Conservation (phyloP, 1,140 invertebrate genomes). For the Drosophila yakuba region DNA sequence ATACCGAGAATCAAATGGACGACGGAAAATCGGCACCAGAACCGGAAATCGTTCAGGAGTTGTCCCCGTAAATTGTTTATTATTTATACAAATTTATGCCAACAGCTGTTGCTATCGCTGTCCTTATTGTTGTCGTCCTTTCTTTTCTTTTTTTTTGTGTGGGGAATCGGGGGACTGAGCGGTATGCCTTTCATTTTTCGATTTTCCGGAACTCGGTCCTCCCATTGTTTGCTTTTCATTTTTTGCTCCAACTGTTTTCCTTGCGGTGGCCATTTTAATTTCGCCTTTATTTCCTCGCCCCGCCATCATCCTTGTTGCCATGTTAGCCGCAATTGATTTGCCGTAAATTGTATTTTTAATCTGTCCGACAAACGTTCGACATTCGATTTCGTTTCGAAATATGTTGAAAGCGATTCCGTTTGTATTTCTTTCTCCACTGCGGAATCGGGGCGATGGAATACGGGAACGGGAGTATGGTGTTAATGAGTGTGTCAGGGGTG, state of each 20-base stretch:
- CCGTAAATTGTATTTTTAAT: constrained; percentile 81
- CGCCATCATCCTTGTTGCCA: constrained; percentile 42
- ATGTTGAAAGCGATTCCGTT: constrained; percentile 46
- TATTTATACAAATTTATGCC: constrained; percentile 76
- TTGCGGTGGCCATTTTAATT: constrained; percentile 64
- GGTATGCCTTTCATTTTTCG: constrained; percentile 17
- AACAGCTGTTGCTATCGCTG: constrained; percentile 63
- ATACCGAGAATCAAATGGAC: not conserved
- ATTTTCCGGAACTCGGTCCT: constrained; percentile 23
- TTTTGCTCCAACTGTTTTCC: constrained; percentile 68
- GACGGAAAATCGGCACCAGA: not conserved
- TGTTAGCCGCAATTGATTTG: constrained; percentile 79
- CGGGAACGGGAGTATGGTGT: constrained; percentile 13
- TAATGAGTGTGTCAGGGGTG: constrained; percentile 62
- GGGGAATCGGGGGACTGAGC: not conserved
- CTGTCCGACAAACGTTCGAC: constrained; percentile 62
- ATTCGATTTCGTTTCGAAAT: constrained; percentile 36
- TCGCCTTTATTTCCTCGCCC: constrained; percentile 45
- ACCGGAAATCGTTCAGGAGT: constrained; percentile 4
- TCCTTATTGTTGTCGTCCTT: constrained; percentile 30
- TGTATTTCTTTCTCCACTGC: constrained; percentile 10
- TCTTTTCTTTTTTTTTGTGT: constrained; percentile 12
- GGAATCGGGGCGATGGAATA: constrained; percentile 1
- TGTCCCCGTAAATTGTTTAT: constrained; percentile 71
- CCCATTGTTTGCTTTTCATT: constrained; percentile 73